These are phyloP conservation scores for Synaphobranchus kaupii DNA, from an alignment of 2,797 vertebrate genomes.

Conservation along the genomic window DNA sequence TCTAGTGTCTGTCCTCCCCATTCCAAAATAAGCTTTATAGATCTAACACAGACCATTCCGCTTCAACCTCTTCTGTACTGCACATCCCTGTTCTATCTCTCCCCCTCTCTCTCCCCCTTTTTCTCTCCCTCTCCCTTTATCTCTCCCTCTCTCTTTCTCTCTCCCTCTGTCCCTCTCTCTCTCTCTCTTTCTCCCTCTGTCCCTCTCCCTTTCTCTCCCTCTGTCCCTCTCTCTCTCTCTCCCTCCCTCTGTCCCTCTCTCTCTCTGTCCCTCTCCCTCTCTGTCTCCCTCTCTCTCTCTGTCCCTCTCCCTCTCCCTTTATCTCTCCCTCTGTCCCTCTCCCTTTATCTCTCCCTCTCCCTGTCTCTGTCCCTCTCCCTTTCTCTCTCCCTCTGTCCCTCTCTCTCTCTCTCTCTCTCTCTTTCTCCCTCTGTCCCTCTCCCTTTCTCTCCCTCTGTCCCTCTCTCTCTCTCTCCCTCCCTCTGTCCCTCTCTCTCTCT, in stretches of 20 bases:
- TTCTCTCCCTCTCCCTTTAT: no score
- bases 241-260: slow-evolving; percentile 22
- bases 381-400: slow-evolving; percentile 32
- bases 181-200: slow-evolving; percentile 27
- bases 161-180: slow-evolving; percentile 37
- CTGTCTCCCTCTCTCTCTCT: background rate
- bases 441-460: background rate
- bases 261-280: background rate
- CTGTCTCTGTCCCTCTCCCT: no score
- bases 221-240: no score
- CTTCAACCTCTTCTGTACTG: slow-evolving; percentile 44
- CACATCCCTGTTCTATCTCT: slow-evolving; percentile 36
- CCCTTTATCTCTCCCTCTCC: background rate
- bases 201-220: background rate
- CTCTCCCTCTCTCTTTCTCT: background rate
- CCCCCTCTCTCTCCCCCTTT: background rate
- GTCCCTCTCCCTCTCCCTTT: no score
- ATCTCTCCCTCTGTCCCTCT: background rate
- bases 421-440: slow-evolving; percentile 1
- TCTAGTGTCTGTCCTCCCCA: slow-evolving; percentile 32
- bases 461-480: no score
- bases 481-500: no score
- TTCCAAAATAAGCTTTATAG: slow-evolving; percentile 52
- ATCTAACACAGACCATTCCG: slow-evolving; percentile 53
- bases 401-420: background rate